Evolutionary conservation across 2,888 invertebrate genomes (phyloP), one percentile per base, ranked within the genome.

Genomic region (Athetis lepigone): DNA sequence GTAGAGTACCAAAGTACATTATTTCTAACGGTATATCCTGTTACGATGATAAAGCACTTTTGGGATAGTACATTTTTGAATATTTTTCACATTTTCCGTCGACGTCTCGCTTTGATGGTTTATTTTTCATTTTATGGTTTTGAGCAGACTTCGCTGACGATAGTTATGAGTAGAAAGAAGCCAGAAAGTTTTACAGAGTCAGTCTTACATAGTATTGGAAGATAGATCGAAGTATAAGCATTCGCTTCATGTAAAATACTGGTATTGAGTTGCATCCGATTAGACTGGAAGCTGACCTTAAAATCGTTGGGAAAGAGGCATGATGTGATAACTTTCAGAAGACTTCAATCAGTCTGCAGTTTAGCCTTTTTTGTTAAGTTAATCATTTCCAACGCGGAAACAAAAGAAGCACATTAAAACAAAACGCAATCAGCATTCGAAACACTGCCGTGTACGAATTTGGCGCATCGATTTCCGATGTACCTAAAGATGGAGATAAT

Each of bases 391-490:
- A 19, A 4, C 27, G 13, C 13, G 2, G 0, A 37, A 71, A 72
- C 16, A 37, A 56, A 67, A 67, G n/a, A 47, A 27, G 0, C 16
- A 13, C 16, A 33, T 5, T 27, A n/a, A 49, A 27, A 50, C 40
- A 18, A 19, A 59, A 37, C 36, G 25, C 27, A 54, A 25, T 19
- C 16, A 54, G 36, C 23, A 59, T 50, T 68, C 19, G 21, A 47
- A 52, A 56, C 54, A 55, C 49, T 52, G 70, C 45, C 72, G 56
- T 29, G 49, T 33, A 57, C 71, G 23, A 71, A 63, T 71, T 76
- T 57, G 37, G 52, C 19, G 19, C 37, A 33, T 70, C 23, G 52
- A 71, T 76, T 57, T 71, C 77, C 52, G 56, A 76, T 46, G 54
- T 25, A 50, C 37, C 42, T 27, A 71, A 54, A 63, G 45, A 54